Evolutionary conservation across 64 coral and sea anemone genomes (phyloP).

Genomic region (Trachythela sp.): DNA sequence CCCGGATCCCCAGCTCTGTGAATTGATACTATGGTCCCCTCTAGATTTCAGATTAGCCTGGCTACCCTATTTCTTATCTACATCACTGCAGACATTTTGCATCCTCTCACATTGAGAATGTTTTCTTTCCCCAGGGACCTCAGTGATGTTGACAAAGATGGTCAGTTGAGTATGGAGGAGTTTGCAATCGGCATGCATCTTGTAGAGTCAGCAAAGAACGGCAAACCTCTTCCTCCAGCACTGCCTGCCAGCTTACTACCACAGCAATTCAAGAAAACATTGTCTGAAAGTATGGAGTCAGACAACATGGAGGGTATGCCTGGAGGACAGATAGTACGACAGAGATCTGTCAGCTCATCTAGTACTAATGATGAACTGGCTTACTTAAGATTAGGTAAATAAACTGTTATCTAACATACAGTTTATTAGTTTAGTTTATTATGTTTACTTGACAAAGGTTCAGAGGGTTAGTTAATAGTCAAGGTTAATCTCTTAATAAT

Average conservation of each 20-base stretch:
- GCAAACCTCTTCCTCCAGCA: slow-evolving; percentile 60
- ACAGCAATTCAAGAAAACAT: background rate
- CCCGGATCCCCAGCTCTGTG: too few species aligned
- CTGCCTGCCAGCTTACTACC: slow-evolving; percentile 67
- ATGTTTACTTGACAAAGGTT: too few species aligned
- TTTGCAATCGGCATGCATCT: slow-evolving; percentile 93
- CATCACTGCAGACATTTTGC: too few species aligned
- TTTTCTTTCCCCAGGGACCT: slow-evolving; percentile 11
- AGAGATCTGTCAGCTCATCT: background rate
- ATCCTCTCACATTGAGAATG: background rate
- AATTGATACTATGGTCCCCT: too few species aligned
- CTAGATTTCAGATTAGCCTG: too few species aligned
- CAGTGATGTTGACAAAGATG: slow-evolving; percentile 86
- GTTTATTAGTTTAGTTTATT: background rate
- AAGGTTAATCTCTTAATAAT: too few species aligned
- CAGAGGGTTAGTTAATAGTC: too few species aligned
- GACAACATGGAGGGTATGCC: background rate
- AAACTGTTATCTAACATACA: background rate
- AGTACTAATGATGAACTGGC: background rate
- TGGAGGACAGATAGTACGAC: background rate
- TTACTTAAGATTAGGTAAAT: background rate
- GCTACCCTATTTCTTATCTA: too few species aligned
- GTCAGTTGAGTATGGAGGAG: slow-evolving; percentile 94
- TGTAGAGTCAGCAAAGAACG: slow-evolving; percentile 70
- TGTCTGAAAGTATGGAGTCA: background rate